phyloP scores from a whole-genome alignment of 2,113 vertebrate genomes.

The Cheilinus undulatus region DNA sequence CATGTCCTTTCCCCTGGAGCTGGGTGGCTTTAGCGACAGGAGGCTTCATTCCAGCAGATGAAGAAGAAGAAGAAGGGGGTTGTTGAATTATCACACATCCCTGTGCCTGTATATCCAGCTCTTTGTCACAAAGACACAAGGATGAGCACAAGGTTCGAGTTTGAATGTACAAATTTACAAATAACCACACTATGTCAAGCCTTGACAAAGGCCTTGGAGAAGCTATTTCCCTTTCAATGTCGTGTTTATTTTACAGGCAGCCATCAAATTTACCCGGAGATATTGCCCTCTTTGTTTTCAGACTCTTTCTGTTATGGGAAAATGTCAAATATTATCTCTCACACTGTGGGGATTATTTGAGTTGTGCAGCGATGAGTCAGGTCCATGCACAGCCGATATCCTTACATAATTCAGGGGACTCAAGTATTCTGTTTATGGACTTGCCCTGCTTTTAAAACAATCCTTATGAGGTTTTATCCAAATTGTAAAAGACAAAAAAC shows the following conservation, averaged over 20 bases:
- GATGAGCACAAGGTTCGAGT: slow-evolving; percentile 3
- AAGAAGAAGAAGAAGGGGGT: slow-evolving; percentile 43
- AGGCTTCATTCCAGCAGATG: slow-evolving; percentile 36
- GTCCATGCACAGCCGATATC: slow-evolving; percentile 32
- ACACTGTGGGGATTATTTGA: slow-evolving; percentile 40
- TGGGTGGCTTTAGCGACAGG: slow-evolving; percentile 25
- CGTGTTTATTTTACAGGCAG: slow-evolving; percentile 38
- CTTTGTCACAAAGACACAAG: slow-evolving; percentile 47
- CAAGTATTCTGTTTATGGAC: slow-evolving; percentile 33
- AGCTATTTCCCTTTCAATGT: slow-evolving; percentile 18
- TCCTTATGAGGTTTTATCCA: slow-evolving; percentile 25
- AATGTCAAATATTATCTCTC: slow-evolving; percentile 57
- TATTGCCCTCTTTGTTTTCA: slow-evolving; percentile 49
- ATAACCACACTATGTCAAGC: slow-evolving; percentile 5
- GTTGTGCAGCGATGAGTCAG: slow-evolving; percentile 32
- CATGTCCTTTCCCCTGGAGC: slow-evolving; percentile 38
- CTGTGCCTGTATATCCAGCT: slow-evolving; percentile 39
- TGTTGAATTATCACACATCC: slow-evolving; percentile 23
- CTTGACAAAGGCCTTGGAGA: neutral
- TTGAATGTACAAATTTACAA: slow-evolving; percentile 27
- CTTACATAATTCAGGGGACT: slow-evolving; percentile 44
- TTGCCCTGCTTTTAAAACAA: slow-evolving; percentile 22
- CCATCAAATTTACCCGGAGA: slow-evolving; percentile 46
- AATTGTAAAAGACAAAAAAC: slow-evolving; percentile 24
- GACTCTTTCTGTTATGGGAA: slow-evolving; percentile 40